These are phyloP conservation scores for Parazoanthus darwini DNA, from an alignment of 92 coral and sea anemone genomes.

Conservation along the genomic window DNA sequence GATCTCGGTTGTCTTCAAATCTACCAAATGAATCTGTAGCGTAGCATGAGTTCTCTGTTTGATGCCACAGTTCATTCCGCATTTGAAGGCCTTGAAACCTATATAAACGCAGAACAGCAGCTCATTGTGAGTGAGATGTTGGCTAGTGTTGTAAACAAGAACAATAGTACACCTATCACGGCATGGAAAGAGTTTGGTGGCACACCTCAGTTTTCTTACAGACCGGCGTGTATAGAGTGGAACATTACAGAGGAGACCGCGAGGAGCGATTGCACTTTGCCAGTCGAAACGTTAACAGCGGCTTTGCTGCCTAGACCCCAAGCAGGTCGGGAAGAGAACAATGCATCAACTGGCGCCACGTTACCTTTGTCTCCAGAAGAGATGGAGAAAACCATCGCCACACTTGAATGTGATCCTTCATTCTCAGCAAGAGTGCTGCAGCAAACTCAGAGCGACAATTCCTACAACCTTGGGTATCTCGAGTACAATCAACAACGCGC, in stretches of 20 bases:
- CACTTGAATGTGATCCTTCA: not conserved
- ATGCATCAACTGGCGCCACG: not conserved
- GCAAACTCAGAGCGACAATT: not conserved
- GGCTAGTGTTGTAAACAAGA: not conserved
- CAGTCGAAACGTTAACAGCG: not conserved
- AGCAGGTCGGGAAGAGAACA: not conserved
- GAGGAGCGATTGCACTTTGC: not conserved
- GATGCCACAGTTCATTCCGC: not conserved
- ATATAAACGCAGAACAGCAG: not conserved
- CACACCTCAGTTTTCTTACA: slow-evolving; percentile 1
- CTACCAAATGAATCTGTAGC: not conserved
- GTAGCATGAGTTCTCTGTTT: slow-evolving; percentile 6
- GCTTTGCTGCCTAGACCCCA: slow-evolving; percentile 1
- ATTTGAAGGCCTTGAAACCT: not conserved
- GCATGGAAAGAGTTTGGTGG: not conserved
- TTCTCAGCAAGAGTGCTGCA: slow-evolving; percentile 6
- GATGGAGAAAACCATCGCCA: not conserved
- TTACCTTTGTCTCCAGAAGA: slow-evolving; percentile 8
- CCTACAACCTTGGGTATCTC: not conserved
- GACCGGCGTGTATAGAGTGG: not conserved
- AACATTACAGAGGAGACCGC: not conserved
- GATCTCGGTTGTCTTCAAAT: not conserved
- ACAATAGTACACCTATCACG: not conserved
- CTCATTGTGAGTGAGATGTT: not conserved
- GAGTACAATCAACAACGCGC: not conserved